Evolutionary conservation across 92 coral and sea anemone species (phyloP).

Genomic region (Pocillopora grandis): DNA sequence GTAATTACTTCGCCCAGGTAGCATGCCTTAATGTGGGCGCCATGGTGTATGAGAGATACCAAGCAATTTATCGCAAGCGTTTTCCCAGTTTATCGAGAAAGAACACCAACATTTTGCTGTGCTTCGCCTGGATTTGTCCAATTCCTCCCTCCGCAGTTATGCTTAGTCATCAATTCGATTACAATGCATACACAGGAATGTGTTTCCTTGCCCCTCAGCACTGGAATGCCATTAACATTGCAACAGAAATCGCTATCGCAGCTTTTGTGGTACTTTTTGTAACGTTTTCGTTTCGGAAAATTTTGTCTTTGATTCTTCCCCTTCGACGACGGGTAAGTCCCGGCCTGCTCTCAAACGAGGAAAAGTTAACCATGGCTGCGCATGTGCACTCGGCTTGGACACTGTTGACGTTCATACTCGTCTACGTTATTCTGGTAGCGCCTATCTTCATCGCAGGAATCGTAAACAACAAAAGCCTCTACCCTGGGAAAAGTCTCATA

Average conservation of each 20-base stretch:
- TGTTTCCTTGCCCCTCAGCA: not conserved
- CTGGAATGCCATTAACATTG: not conserved
- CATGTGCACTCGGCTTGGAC: constrained; percentile 33
- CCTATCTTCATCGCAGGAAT: constrained; percentile 5
- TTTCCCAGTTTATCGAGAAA: constrained; percentile 25
- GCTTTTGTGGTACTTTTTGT: not conserved
- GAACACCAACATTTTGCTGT: not conserved
- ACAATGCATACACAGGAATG: not conserved
- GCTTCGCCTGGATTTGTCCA: constrained; percentile 20
- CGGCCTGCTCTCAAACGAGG: constrained; percentile 27
- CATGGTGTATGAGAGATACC: constrained; percentile 28
- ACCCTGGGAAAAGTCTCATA: not conserved
- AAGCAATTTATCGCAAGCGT: constrained; percentile 20
- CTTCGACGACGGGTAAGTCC: constrained; percentile 26
- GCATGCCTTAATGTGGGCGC: not conserved
- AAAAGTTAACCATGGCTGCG: constrained; percentile 21
- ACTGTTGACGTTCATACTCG: not conserved
- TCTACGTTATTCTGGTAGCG: not conserved
- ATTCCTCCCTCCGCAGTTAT: not conserved
- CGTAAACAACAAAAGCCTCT: not conserved
- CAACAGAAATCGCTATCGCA: not conserved
- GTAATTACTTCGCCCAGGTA: constrained; percentile 9
- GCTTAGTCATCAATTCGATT: not conserved
- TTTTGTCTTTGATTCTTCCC: not conserved
- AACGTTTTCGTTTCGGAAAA: constrained; percentile 33